Base-by-base conservation (phyloP, 2,113 vertebrate species). In the Hyperopisus bebe region DNA sequence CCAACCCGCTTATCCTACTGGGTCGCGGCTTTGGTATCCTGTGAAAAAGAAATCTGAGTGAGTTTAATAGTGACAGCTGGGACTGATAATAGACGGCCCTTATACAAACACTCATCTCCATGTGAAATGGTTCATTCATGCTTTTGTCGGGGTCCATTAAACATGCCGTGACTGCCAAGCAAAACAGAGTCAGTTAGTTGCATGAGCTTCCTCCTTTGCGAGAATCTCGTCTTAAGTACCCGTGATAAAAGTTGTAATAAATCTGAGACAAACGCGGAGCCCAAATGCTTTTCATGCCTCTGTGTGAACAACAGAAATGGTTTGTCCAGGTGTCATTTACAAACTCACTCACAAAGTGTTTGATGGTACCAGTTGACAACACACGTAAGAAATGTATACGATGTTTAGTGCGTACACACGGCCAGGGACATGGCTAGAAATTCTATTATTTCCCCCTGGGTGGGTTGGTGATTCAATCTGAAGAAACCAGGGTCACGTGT, bases 321-420 rank as follows among this genome's bases (percentile, higher is more conserved):
- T 90, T 89, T 91, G 90, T 48, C 77, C 74, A 35, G 5, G 80
- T 92, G 91, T 93, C 92, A 89, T 92, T 92, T 92, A 92, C 87
- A 92, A 90, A 89, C 44, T 88, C 89, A 88, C 50, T 5, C 5
- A 51, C 19, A 21, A 55, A 55, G 66, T 42, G 62, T 87, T 88
- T 15, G 21, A 66, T 84, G 13, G 80, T 85, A 77, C 44, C 90
- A 53, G 90, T 91, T 89, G 90, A 88, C 74, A 66, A 55, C 39
- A 51, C 66, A 89, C 42, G 89, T 89, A 53, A 50, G 85, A 58
- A 27, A 19, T 83, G 48, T 35, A 90, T 91, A 74, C 53, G 44
- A 42, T 66, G 50, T 55, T n/a, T 2, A 55, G 50, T 50, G n/a
- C 86, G 10, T 21, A 27, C 84, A 86, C 46, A 24, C 46, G n/a